phyloP scores from a whole-genome alignment of 2,888 invertebrate genomes.

The Rugalucina vietnamica region DNA sequence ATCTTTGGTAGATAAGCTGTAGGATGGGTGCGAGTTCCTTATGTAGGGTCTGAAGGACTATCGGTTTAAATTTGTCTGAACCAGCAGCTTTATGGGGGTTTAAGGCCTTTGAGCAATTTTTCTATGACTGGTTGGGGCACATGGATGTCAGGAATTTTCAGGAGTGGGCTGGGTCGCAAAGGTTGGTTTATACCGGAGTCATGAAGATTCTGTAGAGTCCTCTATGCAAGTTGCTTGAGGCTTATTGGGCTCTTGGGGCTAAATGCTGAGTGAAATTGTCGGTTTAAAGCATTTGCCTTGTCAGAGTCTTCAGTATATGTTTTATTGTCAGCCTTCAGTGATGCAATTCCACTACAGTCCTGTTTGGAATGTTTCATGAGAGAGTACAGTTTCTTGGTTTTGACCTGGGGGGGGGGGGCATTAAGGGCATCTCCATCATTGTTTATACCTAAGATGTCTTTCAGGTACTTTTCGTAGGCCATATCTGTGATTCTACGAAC shows the following conservation, averaged over 20 bases:
- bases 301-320: background rate
- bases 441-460: too few species aligned
- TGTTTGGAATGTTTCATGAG: background rate
- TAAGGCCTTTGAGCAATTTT: background rate
- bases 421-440: too few species aligned
- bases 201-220: background rate
- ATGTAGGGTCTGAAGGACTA: background rate
- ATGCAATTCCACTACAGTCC: background rate
- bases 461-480: too few species aligned
- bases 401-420: background rate
- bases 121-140: background rate
- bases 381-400: background rate
- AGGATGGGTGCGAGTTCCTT: background rate
- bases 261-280: too few species aligned
- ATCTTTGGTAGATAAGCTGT: background rate
- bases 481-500: background rate
- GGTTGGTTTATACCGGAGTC: background rate
- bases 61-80: background rate
- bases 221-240: background rate
- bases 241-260: background rate
- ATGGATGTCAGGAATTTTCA: background rate
- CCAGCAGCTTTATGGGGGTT: background rate
- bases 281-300: background rate
- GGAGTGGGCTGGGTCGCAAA: background rate
- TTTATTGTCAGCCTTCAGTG: background rate